Base-by-base conservation (phyloP, 2,797 vertebrate species). In the Coregonus suidteri region DNA sequence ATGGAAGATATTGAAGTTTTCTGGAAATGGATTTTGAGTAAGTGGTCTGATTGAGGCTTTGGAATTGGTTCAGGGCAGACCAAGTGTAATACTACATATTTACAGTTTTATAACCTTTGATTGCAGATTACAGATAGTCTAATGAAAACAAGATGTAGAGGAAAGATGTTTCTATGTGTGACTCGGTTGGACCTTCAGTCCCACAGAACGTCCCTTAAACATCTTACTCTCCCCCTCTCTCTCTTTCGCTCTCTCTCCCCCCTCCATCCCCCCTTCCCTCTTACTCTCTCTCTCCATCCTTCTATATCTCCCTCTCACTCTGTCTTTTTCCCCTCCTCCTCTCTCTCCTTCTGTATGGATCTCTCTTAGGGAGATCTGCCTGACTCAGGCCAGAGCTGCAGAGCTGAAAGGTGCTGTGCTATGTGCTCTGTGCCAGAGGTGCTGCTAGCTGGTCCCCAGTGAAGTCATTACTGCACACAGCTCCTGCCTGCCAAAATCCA, bases 1-100 rank as follows among this genome's bases (percentile, higher is more conserved):
- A 56, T 56, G 16, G 16, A 64, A 4, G 76, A 81, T 75, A 85
- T 68, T 62, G n/a, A 68, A 51, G 62, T 20, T 76, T 76, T 80
- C 76, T 52, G 52, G 71, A 81, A 76, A 81, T 51, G 62, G 52
- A 74, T 74, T 25, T 4, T 54, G 71, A 77, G 56, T 14, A 31
- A 51, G 73, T 75, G 7, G 3, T 41, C 35, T 25, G 30, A 71
- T 56, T 73, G 25, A 3, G 35, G 64, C 0, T 35, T 73, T 16
- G 16, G 34, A 68, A 37, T 16, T 16, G 66, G 31, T 35, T 68
- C 13, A 35, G 16, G 30, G 66, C 31, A 47, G 41, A 47, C 9
- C 41, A 13, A 3, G 41, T 47, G 20, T 25, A 30, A 64, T 18
- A 64, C n/a, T 9, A 30, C 4, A 25, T 30, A 25, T 11, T 9